Evolutionary conservation across 2,797 vertebrate genomes (phyloP), one percentile per base, ranked within the genome.

Genomic region (Peromyscus aztecus): DNA sequence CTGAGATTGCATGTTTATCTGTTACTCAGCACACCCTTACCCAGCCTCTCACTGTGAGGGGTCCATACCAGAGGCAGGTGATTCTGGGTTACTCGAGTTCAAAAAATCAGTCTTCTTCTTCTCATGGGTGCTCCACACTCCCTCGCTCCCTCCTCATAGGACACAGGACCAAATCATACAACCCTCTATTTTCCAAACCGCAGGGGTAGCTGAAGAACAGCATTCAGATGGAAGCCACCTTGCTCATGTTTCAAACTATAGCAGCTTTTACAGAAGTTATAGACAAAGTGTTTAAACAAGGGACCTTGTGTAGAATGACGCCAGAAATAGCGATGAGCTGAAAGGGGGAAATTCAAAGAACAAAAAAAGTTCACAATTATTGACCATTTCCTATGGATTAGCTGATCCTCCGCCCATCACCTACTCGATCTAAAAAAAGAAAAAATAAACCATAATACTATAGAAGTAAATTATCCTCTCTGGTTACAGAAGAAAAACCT

Each of bases 241-340:
- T 52, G 57, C n/a, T 78, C 19, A 31, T 40, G 34, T 76, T 92
- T 87, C 69, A 77, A 84, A 83, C 34, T 9, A 46, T 31, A 81
- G 27, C 14, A 67, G 43, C 61, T 73, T 69, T 73, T 43, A 82
- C 29, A 94, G 87, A 91, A 73, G n/a, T 57, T 87, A 59, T 4
- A 92, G 71, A 63, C 55, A 31, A 65, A 76, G 34, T 69, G 71
- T 63, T 81, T 78, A 84, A 92, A 31, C 71, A 87, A 88, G 46
- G 40, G 24, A 0, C 4, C 43, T 82, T 82, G 27, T 80, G 57
- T 77, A 80, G 89, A 89, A 87, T 16, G 57, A 16, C 4, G 43
- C 65, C 69, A 37, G 27, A 2, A 82, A 31, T 31, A 71, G 89
- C 69, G n/a, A 63, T 61, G 43, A 40, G 29, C 49, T 43, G 17